Evolutionary conservation across 2,797 vertebrate species (phyloP).

Genomic region (Salarias fasciatus): DNA sequence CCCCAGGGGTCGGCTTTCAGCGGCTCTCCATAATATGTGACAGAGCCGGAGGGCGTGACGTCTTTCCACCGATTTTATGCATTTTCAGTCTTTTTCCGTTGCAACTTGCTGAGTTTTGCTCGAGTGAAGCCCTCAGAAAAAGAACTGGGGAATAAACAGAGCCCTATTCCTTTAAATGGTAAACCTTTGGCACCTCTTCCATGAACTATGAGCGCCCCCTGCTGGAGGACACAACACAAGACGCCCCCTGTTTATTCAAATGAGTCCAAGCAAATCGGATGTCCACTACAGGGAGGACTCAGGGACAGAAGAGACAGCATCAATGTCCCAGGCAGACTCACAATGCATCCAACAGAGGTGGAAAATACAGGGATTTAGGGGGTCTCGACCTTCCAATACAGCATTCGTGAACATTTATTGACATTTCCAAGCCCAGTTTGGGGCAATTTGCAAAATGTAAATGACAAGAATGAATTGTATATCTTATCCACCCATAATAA

Average conservation of each 20-base stretch:
- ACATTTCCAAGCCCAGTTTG: too few species aligned
- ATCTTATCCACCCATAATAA: too few species aligned
- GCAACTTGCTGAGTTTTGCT: constrained; percentile 17
- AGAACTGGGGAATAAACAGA: constrained; percentile 47
- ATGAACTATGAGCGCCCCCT: constrained; percentile 65
- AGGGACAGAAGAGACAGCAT: too few species aligned
- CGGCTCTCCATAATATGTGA: constrained; percentile 47
- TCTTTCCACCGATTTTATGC: constrained; percentile 14
- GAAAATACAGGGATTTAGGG: too few species aligned
- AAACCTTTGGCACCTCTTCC: constrained; percentile 34
- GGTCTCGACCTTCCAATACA: too few species aligned
- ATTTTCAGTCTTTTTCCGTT: neutral
- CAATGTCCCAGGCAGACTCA: too few species aligned
- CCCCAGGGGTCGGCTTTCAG: constrained; percentile 70
- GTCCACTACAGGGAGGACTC: too few species aligned
- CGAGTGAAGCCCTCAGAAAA: constrained; percentile 16
- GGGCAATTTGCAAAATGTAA: too few species aligned
- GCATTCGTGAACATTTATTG: too few species aligned
- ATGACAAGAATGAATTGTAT: too few species aligned
- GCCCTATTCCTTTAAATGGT: constrained; percentile 51
- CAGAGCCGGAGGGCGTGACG: constrained; percentile 23
- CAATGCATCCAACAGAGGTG: too few species aligned
- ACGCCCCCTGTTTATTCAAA: constrained; percentile 9
- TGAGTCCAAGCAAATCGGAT: neutral
- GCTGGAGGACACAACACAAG: constrained; percentile 29